These are phyloP conservation scores for Hycleus phaleratus DNA, from an alignment of 1,140 invertebrate species.

Conservation along the genomic window DNA sequence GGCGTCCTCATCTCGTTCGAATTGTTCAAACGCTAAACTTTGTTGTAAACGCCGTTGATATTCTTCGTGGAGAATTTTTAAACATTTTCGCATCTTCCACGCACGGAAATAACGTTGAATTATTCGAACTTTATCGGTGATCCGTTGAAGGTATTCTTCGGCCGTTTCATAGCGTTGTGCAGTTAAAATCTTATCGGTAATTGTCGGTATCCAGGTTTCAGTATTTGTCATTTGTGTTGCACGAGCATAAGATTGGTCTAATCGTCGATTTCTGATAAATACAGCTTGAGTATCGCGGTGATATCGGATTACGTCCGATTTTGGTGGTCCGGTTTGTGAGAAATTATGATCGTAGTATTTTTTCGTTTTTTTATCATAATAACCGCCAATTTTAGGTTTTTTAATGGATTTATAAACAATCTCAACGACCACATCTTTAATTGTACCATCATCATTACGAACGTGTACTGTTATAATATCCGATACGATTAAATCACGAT, in stretches of 20 bases:
- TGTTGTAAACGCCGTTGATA: conserved; percentile 46
- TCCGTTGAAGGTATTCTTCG: conserved; percentile 44
- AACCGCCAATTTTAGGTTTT: conserved; percentile 59
- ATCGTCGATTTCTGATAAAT: conserved; percentile 37
- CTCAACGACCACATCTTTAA: conserved; percentile 50
- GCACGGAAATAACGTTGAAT: conserved; percentile 47
- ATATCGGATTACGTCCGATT: conserved; percentile 44
- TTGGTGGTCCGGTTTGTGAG: conserved; percentile 54
- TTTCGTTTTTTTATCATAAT: conserved; percentile 48
- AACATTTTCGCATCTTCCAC: conserved; percentile 33
- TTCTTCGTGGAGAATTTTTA: conserved; percentile 38
- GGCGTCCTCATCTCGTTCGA: conserved; percentile 43
- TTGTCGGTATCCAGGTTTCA: conserved; percentile 49
- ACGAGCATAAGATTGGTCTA: conserved; percentile 44
- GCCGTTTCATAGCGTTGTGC: conserved; percentile 49
- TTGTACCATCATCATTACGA: conserved; percentile 39
- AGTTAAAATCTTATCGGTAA: conserved; percentile 48
- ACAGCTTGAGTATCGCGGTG: conserved; percentile 53
- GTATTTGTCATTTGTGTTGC: conserved; percentile 48
- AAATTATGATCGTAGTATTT: conserved; percentile 54
- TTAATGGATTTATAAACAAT: conserved; percentile 47
- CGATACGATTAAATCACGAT: conserved; percentile 35
- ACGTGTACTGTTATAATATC: conserved; percentile 49
- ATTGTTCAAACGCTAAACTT: conserved; percentile 35
- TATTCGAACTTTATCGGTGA: conserved; percentile 46